Evolutionary conservation across 1,140 invertebrate species (phyloP), one percentile per base, ranked within the genome.

Genomic region (Arion vulgaris): DNA sequence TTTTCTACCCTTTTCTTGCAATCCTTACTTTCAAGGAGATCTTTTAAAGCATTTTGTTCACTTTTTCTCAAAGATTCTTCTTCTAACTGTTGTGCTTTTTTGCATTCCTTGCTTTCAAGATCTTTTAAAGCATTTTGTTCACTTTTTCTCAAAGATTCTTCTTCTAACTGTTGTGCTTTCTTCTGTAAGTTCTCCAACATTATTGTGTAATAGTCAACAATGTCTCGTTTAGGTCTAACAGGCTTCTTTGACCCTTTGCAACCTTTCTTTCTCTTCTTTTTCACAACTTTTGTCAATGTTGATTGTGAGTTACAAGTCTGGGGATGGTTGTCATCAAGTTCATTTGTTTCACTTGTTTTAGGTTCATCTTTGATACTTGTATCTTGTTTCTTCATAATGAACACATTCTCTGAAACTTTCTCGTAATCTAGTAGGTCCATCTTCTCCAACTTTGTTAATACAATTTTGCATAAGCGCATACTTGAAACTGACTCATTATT

Each of bases 151-250:
- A 53, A 41, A 39, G 32, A 66, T 1, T 80, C 77, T 62, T 74
- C 76, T 4, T 83, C 68, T 41, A 73, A 45, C 28, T 73, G 69
- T n/a, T 53, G 66, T 41, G 76, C 76, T 19, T 78, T 72, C 32
- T 73, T 80, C 36, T 49, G 68, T 39, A 73, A 79, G 26, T 38
- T 73, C 28, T 79, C 77, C 1, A 79, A 0, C 69, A 62, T 66
- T 32, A 17, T 53, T 7, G 69, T 38, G 51, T 62, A 74, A 1
- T 73, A 45, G 32, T 71, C 71, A 32, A 80, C 77, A 80, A 73
- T 74, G 34, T 79, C 76, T 73, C 39, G 57, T 36, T 83, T 57
- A 57, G 34, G 68, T 36, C 15, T 77, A 32, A 23, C 32, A 39
- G 34, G 26, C 9, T 34, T 28, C 36, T 23, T 69, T 34, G 68